Conservation (phyloP, 2,888 invertebrate species). For the Neuroscelio doddi region DNA sequence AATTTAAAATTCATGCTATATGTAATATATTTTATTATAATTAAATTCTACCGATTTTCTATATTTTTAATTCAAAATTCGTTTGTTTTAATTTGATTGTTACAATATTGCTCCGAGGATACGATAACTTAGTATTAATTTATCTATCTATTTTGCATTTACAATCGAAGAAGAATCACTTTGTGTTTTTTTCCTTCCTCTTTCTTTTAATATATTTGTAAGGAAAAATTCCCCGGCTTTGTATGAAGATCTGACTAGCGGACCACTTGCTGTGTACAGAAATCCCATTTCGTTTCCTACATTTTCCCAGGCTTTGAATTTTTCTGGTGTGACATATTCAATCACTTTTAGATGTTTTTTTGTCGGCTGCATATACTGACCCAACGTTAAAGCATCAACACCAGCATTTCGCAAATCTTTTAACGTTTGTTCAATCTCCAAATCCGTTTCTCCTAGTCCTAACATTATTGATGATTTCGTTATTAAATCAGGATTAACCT, state of each 20-base stretch:
- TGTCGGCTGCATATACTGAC: constrained; percentile 99
- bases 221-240: constrained; percentile 98
- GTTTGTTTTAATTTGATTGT: too few relatives aligned
- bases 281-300: constrained; percentile 91
- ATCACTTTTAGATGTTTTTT: constrained; percentile 94
- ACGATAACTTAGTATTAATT: too few relatives aligned
- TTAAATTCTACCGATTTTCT: too few relatives aligned
- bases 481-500: constrained; percentile 84
- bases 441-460: constrained; percentile 93
- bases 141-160: too few relatives aligned
- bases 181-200: constrained; percentile 30
- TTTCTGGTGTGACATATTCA: constrained; percentile 97
- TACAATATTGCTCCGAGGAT: too few relatives aligned
- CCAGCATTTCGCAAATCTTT: constrained; percentile 85
- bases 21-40: too few relatives aligned
- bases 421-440: constrained; percentile 89
- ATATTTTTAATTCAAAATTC: too few relatives aligned
- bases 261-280: constrained; percentile 97
- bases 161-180: too few relatives aligned
- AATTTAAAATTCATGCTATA: too few relatives aligned
- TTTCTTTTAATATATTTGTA: constrained; percentile 81
- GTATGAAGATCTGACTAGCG: constrained; percentile 96
- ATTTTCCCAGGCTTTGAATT: constrained; percentile 90
- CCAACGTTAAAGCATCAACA: constrained; percentile 97
- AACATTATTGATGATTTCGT: constrained; percentile 99